These are phyloP conservation scores for Caenorhabditis sp. DNA, from an alignment of 2,888 invertebrate genomes.

Conservation along the genomic window DNA sequence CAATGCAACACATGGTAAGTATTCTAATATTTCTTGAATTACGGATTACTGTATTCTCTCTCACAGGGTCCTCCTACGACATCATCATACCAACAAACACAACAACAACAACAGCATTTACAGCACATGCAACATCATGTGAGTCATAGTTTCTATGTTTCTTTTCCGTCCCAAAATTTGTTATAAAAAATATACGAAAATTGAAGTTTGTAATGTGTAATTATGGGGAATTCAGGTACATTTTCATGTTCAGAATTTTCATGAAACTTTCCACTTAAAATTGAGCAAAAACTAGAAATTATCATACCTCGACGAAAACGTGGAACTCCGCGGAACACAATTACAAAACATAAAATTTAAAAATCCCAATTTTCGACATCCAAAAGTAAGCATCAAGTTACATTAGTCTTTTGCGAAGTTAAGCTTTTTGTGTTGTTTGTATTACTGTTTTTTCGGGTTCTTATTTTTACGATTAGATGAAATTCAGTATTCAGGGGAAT, in stretches of 20 bases:
- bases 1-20: constrained; percentile 16
- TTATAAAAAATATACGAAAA: neutral
- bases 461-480: too few relatives aligned
- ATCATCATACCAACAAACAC: constrained; percentile 18
- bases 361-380: too few relatives aligned
- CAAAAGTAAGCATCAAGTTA: too few relatives aligned
- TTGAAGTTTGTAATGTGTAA: neutral
- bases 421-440: too few relatives aligned
- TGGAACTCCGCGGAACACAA: too few relatives aligned
- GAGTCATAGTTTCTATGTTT: neutral
- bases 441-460: too few relatives aligned
- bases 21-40: neutral
- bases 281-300: too few relatives aligned
- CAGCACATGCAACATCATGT: constrained; percentile 34
- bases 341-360: too few relatives aligned
- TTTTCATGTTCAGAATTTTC: neutral
- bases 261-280: neutral
- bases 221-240: neutral
- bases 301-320: too few relatives aligned
- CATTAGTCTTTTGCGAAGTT: too few relatives aligned
- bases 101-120: constrained; percentile 26
- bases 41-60: neutral
- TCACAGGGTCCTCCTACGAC: constrained; percentile 9
- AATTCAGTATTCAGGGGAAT: too few relatives aligned
- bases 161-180: neutral